Base-by-base conservation (phyloP, 2,888 invertebrate genomes). In the Mamestra brassicae region DNA sequence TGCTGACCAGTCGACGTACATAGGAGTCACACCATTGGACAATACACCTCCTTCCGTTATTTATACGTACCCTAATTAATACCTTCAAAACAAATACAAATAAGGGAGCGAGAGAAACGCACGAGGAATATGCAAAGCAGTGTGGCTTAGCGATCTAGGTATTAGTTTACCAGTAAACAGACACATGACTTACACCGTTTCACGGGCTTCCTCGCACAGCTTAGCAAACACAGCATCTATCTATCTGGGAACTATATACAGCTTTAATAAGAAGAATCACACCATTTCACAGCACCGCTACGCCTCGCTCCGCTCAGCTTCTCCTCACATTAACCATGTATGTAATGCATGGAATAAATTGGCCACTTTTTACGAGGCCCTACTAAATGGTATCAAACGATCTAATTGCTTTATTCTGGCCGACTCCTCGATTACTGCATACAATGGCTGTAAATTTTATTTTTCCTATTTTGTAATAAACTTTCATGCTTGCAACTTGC, bases 341-440 rank as follows among this genome's bases (percentile, higher is more conserved):
- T 80, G 72, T 87, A 77, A 85, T 26, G 75, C 73, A 73, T 71
- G 63, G 38, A 71, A 55, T 76, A 80, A 84, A 88, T 84, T 78
- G 79, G 60, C 78, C 57, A 68, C 64, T 55, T 81, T 85, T 88
- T 77, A 81, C 79, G 79, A 79, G 80, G 80, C 69, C 64, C 71
- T 64, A 79, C 81, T 85, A 86, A 88, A 85, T 87, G 82, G 71
- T 87, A 87, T 87, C 88, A 81, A 69, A 71, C 68, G 65, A 87
- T 88, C 87, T 85, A 88, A 87, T 85, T 85, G 85, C 87, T 88
- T 82, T 87, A 89, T 85, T 87, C 83, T 71, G 42, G 71, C 74
- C 85, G 66, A 61, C 78, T 72, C 68, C 79, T 83, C 80, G 64
- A 81, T 79, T 80, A 78, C 81, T 70, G 80, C 78, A 68, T 66